Conservation (phyloP, 2,797 vertebrate species). For the Florisuga fusca region DNA sequence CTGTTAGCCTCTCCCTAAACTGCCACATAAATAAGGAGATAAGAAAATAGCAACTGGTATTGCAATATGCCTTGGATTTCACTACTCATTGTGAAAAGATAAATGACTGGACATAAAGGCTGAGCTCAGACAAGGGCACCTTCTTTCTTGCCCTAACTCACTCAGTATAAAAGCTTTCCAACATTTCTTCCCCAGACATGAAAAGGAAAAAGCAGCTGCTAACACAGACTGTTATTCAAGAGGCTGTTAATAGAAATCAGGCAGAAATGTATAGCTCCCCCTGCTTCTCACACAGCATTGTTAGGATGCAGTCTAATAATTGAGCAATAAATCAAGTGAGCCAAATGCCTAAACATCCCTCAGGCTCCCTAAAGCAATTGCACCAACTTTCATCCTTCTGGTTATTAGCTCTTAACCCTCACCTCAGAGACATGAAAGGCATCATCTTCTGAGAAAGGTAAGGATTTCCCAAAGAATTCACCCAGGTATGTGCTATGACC, state of each 20-base stretch:
- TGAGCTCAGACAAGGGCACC: not conserved
- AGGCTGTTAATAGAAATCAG: constrained; percentile 33
- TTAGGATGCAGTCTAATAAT: not conserved
- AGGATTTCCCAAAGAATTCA: constrained; percentile 41
- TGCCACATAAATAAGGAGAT: not conserved
- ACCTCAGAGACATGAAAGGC: constrained; percentile 46
- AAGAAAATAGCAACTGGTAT: constrained; percentile 1
- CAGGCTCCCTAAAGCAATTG: not conserved
- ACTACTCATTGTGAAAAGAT: not conserved
- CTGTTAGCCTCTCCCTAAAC: not conserved
- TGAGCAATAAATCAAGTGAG: constrained; percentile 47
- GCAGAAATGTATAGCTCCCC: constrained; percentile 22
- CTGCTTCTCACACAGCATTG: not conserved
- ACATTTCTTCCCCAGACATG: not conserved
- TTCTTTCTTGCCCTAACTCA: not conserved
- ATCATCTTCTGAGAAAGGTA: constrained; percentile 37
- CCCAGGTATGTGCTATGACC: not conserved
- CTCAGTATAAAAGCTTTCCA: constrained; percentile 35
- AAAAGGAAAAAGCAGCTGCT: constrained; percentile 40
- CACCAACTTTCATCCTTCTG: not conserved
- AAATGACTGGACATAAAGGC: not conserved
- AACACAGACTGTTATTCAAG: not conserved
- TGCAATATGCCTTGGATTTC: not conserved
- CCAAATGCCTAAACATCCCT: constrained; percentile 1
- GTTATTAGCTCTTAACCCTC: constrained; percentile 1